Evolutionary conservation across 2,113 vertebrate species (phyloP).

Genomic region (Coturnix japonica): DNA sequence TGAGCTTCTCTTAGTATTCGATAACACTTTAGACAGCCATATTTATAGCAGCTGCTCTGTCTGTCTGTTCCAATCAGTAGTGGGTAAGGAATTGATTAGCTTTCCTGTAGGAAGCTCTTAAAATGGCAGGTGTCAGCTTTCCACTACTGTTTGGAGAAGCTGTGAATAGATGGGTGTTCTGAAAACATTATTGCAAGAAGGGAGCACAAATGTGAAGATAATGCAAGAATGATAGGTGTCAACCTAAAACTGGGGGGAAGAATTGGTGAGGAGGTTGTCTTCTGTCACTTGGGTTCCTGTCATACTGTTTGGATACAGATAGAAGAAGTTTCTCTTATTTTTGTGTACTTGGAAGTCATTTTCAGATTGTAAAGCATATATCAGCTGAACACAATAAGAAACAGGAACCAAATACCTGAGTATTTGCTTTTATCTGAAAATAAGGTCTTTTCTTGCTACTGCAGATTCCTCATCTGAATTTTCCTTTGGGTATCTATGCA

Average conservation of each 20-base stretch:
- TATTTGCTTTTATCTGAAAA: background rate
- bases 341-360: background rate
- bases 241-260: background rate
- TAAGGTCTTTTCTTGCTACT: background rate
- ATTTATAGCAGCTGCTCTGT: background rate
- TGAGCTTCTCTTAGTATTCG: background rate
- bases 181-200: background rate
- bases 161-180: background rate
- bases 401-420: background rate
- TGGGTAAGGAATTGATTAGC: background rate
- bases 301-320: background rate
- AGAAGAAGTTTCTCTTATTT: background rate
- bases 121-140: background rate
- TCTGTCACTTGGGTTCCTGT: background rate
- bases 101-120: background rate
- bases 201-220: background rate
- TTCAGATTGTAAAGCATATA: background rate
- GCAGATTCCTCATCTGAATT: background rate
- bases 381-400: background rate
- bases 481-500: background rate
- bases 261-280: background rate
- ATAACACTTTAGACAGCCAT: background rate
- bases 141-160: background rate
- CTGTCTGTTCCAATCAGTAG: background rate
- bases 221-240: background rate